Evolutionary conservation across 1,140 invertebrate genomes (phyloP).

Genomic region (Rhizoglyphus robini): DNA sequence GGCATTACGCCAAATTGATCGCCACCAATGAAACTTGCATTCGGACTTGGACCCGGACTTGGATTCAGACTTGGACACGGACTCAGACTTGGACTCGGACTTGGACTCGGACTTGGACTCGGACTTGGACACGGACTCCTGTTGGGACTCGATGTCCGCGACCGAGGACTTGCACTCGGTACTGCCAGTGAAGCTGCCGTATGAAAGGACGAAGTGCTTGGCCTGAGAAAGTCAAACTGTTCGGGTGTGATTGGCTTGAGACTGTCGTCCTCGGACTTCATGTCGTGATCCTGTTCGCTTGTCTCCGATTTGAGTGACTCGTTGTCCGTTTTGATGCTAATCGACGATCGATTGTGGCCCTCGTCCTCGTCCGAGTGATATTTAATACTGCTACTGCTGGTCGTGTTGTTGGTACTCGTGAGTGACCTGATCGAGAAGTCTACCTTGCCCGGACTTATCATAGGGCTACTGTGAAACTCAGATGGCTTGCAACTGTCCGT

Average conservation of each 20-base stretch:
- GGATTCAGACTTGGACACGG: too few species aligned
- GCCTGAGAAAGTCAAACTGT: conserved; percentile 17
- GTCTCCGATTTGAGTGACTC: neutral
- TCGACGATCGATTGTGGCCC: too few species aligned
- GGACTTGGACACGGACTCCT: too few species aligned
- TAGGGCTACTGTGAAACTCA: too few species aligned
- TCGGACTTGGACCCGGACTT: neutral
- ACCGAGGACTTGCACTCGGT: neutral
- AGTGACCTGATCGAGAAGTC: too few species aligned
- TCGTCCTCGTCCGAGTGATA: too few species aligned
- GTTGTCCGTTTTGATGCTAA: too few species aligned
- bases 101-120: neutral
- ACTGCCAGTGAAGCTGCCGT: neutral
- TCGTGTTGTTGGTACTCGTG: too few species aligned
- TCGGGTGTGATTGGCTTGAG: neutral
- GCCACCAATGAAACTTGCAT: too few species aligned
- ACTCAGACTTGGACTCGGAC: neutral
- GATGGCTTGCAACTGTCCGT: too few species aligned
- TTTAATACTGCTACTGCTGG: too few species aligned
- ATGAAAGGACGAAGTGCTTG: conserved; percentile 1
- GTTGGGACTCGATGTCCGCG: neutral
- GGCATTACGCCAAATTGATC: conserved; percentile 18
- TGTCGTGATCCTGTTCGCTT: neutral
- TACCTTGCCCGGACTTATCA: too few species aligned
- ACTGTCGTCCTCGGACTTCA: neutral